These are phyloP conservation scores for Drosophila novamexicana DNA, from an alignment of 1,140 invertebrate species.

Conservation along the genomic window DNA sequence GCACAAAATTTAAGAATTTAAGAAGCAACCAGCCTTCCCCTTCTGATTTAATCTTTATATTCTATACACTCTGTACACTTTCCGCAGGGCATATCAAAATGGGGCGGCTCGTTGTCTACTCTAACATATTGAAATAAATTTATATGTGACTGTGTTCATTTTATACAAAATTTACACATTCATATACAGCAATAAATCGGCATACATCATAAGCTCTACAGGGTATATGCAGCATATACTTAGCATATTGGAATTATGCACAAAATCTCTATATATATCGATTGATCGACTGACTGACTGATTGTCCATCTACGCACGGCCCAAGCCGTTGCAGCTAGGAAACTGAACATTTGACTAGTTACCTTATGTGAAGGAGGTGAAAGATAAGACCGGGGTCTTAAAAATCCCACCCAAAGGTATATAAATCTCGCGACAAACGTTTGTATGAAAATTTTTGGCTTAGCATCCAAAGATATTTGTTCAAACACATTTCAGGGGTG, in stretches of 20 bases:
- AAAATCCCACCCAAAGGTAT: too few species aligned
- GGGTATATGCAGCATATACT: neutral
- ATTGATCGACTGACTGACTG: too few species aligned
- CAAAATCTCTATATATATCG: too few species aligned
- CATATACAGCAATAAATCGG: neutral
- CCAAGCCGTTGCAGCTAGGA: too few species aligned
- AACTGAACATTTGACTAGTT: too few species aligned
- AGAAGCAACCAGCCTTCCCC: neutral
- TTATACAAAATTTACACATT: slow-evolving; percentile 14
- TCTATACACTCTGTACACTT: slow-evolving; percentile 2
- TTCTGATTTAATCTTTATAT: slow-evolving; percentile 10
- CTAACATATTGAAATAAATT: slow-evolving; percentile 12
- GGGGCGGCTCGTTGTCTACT: neutral
- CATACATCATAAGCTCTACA: neutral
- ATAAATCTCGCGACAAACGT: too few species aligned
- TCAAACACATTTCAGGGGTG: too few species aligned
- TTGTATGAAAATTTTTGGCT: too few species aligned
- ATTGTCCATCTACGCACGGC: too few species aligned
- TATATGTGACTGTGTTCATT: slow-evolving; percentile 6
- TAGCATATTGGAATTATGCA: neutral
- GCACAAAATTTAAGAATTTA: neutral
- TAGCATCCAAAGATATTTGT: too few species aligned
- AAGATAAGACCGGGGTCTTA: too few species aligned
- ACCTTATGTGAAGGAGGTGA: too few species aligned
- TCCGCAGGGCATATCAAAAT: neutral